These are phyloP conservation scores for Anastrepha ludens DNA, from an alignment of 1,140 invertebrate genomes.

Conservation along the genomic window DNA sequence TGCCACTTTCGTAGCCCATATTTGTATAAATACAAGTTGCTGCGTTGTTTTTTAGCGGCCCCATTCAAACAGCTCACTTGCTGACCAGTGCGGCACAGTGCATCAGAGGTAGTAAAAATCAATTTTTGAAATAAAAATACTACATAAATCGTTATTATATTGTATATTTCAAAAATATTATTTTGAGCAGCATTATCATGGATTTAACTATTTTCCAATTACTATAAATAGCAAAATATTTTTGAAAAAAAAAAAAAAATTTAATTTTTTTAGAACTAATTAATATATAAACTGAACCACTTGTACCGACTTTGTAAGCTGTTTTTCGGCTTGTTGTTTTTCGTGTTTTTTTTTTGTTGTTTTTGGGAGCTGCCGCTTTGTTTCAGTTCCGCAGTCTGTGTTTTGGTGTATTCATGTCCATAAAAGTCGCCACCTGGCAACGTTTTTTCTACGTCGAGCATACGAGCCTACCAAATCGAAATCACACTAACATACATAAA, in stretches of 20 bases:
- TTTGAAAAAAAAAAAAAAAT: not conserved
- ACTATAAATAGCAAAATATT: not conserved
- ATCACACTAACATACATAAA: not conserved
- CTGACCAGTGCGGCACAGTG: not conserved
- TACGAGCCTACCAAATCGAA: not conserved
- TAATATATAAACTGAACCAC: not conserved
- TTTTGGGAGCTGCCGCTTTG: not conserved
- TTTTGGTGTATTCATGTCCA: constrained; percentile 30
- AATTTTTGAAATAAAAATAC: too few relatives aligned
- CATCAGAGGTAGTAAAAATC: not conserved
- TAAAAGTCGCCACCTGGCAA: constrained; percentile 6
- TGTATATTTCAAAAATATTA: too few relatives aligned
- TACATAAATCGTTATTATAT: too few relatives aligned
- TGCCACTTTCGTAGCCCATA: constrained; percentile 32
- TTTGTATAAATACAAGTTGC: not conserved
- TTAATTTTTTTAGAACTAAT: not conserved
- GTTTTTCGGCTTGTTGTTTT: too few relatives aligned
- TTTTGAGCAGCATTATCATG: too few relatives aligned
- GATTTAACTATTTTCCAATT: too few relatives aligned
- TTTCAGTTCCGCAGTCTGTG: constrained; percentile 15
- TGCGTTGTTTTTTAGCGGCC: not conserved
- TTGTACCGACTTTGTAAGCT: not conserved
- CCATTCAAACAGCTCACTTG: not conserved
- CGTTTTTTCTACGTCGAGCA: not conserved
- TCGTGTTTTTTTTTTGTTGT: too few relatives aligned